Conservation (phyloP, 2,888 invertebrate species). For the Leptopilina syphax region DNA sequence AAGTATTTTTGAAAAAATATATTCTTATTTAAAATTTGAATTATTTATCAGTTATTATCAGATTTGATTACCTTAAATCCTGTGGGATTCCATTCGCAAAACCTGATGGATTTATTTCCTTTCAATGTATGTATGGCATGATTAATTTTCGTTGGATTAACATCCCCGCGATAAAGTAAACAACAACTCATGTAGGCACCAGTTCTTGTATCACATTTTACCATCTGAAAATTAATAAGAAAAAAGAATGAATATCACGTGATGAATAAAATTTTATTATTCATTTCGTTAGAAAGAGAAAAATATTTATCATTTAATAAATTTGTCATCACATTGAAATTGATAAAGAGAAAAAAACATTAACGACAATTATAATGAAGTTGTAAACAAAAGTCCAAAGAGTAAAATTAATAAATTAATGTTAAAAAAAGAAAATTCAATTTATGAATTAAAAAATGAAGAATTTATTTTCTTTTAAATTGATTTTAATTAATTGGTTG, state of each 20-base stretch:
- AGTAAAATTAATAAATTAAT: conserved; percentile 9
- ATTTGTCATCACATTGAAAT: background rate
- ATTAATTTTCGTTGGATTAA: conserved; percentile 96
- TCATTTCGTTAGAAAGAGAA: too few relatives aligned
- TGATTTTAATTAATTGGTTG: too few relatives aligned
- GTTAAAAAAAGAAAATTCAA: background rate
- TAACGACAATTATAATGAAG: background rate
- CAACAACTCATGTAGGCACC: conserved; percentile 98
- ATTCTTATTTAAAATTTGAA: background rate
- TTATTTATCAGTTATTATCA: background rate
- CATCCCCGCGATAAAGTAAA: conserved; percentile 96
- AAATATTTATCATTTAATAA: background rate
- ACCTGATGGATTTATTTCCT: conserved; percentile 95
- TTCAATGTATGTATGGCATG: conserved; percentile 97
- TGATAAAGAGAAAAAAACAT: too few relatives aligned
- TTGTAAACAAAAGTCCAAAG: background rate
- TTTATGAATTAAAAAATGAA: background rate
- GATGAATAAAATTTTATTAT: background rate
- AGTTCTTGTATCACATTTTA: conserved; percentile 94
- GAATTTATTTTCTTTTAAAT: background rate
- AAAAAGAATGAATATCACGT: background rate
- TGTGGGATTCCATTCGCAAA: conserved; percentile 94
- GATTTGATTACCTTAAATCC: conserved; percentile 83
- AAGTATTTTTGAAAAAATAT: too few relatives aligned
- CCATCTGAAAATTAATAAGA: conserved; percentile 86